Conservation (phyloP, 2,888 invertebrate genomes). For the Xestoiulus laeticollis region DNA sequence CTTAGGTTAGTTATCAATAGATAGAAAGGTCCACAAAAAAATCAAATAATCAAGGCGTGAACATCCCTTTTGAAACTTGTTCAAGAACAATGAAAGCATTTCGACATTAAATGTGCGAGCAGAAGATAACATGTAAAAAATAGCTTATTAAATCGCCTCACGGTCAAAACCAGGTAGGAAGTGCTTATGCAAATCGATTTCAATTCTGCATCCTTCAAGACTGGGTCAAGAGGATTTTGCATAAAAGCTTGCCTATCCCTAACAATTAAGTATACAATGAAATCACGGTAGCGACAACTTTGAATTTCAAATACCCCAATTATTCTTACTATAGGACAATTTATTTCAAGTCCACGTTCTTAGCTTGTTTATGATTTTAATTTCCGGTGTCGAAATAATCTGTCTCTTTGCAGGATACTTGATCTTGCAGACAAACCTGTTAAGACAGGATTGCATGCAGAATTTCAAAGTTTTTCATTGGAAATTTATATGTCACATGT, state of each 20-base stretch:
- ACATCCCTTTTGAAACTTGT: neutral
- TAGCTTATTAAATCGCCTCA: neutral
- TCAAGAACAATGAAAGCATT: neutral
- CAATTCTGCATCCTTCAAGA: slow-evolving; percentile 12
- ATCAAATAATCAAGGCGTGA: neutral
- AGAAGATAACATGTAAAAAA: neutral
- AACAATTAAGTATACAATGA: neutral
- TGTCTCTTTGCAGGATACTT: neutral
- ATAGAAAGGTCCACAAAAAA: neutral
- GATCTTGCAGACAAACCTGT: neutral
- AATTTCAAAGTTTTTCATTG: too few relatives aligned
- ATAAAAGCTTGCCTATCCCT: neutral
- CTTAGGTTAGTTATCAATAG: neutral
- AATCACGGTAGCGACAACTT: slow-evolving; percentile 27
- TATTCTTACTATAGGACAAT: neutral
- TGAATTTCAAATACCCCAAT: slow-evolving; percentile 20
- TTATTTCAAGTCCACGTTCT: neutral
- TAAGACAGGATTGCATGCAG: too few relatives aligned
- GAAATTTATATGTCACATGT: too few relatives aligned
- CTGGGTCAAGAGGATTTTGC: neutral
- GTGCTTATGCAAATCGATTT: neutral
- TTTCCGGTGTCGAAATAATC: neutral
- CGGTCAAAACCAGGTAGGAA: neutral
- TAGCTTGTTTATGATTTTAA: neutral
- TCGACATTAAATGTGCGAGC: neutral